Evolutionary conservation across 2,113 vertebrate genomes (phyloP), one percentile per base, ranked within the genome.

Genomic region (Panurus biarmicus): DNA sequence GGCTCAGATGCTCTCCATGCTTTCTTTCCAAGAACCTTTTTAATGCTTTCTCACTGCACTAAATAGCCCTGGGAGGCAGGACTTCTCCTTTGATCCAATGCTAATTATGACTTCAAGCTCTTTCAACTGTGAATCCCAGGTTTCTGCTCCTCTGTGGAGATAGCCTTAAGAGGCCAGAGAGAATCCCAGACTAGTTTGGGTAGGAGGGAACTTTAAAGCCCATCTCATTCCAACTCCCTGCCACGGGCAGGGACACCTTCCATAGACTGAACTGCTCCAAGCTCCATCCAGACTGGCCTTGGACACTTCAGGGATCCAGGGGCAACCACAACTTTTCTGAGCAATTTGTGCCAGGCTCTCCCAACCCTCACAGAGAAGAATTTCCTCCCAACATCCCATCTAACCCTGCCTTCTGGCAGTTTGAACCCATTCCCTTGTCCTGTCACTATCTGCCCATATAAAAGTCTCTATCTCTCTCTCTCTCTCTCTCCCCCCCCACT

Each of bases 221-320:
- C 29, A 61, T 23, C 17, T 31, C 14, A 21, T 48, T 26, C 47
- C 50, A 45, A 11, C 7, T 21, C 42, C 42, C 16, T 66, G 36
- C 36, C 14, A 29, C 8, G 20, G 28, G 61, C 16, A 81, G 33
- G 16, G 24, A 74, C 69, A 40, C 25, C 8, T 69, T 8, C 17
- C 70, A 40, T 1, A 22, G 0, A 5, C 53, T n/a, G n/a, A 51
- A 44, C 0, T 44, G 36, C 12, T 58, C 36, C 58, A 65, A 38
- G 26, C 19, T 18, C 51, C 10, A 9, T 44, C 67, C 67, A 66
- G 9, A 5, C 28, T 21, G 28, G 60, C 28, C 76, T 45, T 38
- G 38, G 4, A 51, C 38, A 53, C 45, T 53, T 13, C 53, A 67
- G 60, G 20, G 26, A 47, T 44, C n/a, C n/a, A n/a, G 33, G 23